Base-by-base conservation (phyloP, 2,888 invertebrate genomes). In the Lepidochitona cinerea region DNA sequence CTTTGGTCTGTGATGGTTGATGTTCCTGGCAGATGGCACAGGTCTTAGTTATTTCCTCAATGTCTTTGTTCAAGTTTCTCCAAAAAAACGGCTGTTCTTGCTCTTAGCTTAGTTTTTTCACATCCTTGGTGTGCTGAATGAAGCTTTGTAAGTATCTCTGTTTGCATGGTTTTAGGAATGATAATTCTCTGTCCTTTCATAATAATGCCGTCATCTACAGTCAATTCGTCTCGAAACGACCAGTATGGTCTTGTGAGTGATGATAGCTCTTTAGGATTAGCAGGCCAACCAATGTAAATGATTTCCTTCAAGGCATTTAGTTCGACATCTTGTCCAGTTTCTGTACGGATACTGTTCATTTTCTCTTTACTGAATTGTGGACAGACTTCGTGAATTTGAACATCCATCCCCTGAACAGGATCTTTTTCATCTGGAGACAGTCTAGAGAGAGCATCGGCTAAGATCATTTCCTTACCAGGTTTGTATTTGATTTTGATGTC, bases 361-460 rank as follows among this genome's bases (percentile, higher is more conserved):
- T 18, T 37, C 26, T 37, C 68, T 12, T 37, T 14, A 1, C 26
- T 49, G 37, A 54, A 75, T 32, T 37, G 59, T 7, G 52, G 59
- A 29, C 29, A 59, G 32, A 75, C 18, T n/a, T 66, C 69, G 67
- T 73, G 52, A 14, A 79, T 64, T 7, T 54, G 36, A 12, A 73
- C 23, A 14, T 75, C 73, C 49, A 80, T 53, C 1, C 54, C 64
- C 5, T 71, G 59, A n/a, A 49, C 26, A 7, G 49, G 66, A 7
- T 18, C 49, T 65, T 64, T 41, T 9, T 41, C n/a, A 3, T 37
- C 36, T 4, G n/a, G 1, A 14, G 59, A 64, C 59, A 74, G 37
- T 68, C 68, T 33, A 6, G 75, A 76, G 1, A 82, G 69, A 2
- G 73, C 68, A 53, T 79, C 79, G n/a, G 79, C 72, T 6, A 80